Evolutionary conservation across 2,797 vertebrate genomes (phyloP).

Genomic region (Enteromius argenteus): DNA sequence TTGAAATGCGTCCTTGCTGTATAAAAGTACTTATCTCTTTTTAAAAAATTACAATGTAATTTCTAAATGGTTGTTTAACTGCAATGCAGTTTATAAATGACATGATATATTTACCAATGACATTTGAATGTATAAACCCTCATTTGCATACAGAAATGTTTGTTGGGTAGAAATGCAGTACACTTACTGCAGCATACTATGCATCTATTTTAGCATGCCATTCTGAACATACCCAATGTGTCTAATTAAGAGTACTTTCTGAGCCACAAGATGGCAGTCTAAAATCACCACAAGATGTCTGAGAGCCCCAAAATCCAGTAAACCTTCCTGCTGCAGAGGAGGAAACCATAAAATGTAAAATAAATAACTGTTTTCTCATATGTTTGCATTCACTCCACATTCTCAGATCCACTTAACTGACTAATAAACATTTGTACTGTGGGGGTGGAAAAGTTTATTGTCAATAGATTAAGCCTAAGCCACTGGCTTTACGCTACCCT

Average conservation of each 20-base stretch:
- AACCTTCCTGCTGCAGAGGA: not conserved
- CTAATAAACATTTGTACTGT: slow-evolving; percentile 56
- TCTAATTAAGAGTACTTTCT: not conserved
- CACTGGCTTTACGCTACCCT: slow-evolving; percentile 60
- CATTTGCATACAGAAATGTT: not conserved
- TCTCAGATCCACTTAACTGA: slow-evolving; percentile 49
- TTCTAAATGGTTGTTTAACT: not conserved
- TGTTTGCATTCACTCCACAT: slow-evolving; percentile 53
- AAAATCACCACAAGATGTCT: slow-evolving; percentile 18
- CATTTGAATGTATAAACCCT: not conserved
- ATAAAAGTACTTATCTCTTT: not conserved
- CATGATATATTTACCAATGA: not conserved
- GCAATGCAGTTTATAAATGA: too few relatives aligned
- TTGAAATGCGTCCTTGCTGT: not conserved
- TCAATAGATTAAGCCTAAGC: slow-evolving; percentile 65
- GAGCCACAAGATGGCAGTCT: slow-evolving; percentile 61
- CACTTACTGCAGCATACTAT: not conserved
- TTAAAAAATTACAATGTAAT: not conserved
- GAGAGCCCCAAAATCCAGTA: not conserved
- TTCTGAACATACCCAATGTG: not conserved
- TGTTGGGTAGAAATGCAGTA: not conserved
- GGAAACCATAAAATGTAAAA: slow-evolving; percentile 50
- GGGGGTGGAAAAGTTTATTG: slow-evolving; percentile 61
- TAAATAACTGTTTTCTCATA: slow-evolving; percentile 52
- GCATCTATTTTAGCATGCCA: not conserved